Evolutionary conservation across 2,797 vertebrate species (phyloP).

Genomic region (Cetoscarus ocellatus): DNA sequence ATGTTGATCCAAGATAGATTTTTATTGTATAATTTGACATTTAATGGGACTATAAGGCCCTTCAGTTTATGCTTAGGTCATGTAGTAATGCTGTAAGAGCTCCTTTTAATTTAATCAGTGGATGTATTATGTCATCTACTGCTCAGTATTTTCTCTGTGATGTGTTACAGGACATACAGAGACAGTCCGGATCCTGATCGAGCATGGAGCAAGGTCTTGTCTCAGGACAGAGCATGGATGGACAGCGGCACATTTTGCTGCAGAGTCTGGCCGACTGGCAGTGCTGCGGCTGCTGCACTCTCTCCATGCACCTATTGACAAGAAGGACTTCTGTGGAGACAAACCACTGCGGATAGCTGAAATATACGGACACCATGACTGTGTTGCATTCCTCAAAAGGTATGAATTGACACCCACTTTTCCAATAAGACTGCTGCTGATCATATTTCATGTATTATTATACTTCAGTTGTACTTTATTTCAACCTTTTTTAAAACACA

Average conservation of each 20-base stretch:
- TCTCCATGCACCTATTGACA: slow-evolving; percentile 86
- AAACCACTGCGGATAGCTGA: slow-evolving; percentile 88
- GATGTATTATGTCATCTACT: too few species aligned
- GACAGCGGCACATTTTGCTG: slow-evolving; percentile 92
- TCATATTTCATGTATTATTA: neutral
- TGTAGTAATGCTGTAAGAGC: too few species aligned
- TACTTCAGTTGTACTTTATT: neutral
- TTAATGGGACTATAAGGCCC: too few species aligned
- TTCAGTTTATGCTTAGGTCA: too few species aligned
- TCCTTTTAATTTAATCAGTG: neutral
- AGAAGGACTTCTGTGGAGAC: slow-evolving; percentile 88
- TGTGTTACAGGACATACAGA: slow-evolving; percentile 84
- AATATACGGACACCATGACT: slow-evolving; percentile 91
- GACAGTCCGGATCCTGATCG: slow-evolving; percentile 83
- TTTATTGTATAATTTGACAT: too few species aligned
- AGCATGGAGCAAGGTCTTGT: slow-evolving; percentile 86
- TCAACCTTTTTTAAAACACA: neutral
- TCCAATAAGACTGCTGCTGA: neutral
- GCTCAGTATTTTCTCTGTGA: neutral
- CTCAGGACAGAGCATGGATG: slow-evolving; percentile 88
- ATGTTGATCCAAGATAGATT: too few species aligned
- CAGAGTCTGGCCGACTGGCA: slow-evolving; percentile 85
- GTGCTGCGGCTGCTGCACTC: slow-evolving; percentile 88
- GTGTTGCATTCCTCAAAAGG: slow-evolving; percentile 87
- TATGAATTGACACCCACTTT: slow-evolving; percentile 64